phyloP scores from a whole-genome alignment of 2,113 vertebrate species.

The Chamaetylas fuelleborni region DNA sequence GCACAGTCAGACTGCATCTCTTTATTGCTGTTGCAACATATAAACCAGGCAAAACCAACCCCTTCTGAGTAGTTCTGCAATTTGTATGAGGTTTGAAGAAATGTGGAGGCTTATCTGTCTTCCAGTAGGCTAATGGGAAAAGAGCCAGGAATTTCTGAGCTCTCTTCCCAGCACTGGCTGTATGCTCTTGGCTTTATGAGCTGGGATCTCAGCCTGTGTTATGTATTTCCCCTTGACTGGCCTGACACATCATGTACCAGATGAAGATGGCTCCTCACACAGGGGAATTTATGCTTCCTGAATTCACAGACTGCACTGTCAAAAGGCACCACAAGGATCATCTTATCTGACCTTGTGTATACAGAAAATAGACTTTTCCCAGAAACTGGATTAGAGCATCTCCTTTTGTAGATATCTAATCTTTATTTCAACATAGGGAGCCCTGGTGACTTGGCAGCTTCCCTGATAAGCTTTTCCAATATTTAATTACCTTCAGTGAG shows the following conservation, averaged over 20 bases:
- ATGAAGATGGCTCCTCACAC: neutral
- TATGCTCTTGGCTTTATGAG: neutral
- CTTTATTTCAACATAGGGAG: slow-evolving; percentile 24
- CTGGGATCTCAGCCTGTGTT: neutral
- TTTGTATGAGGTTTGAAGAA: neutral
- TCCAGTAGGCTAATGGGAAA: slow-evolving; percentile 5
- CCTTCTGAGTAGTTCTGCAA: neutral
- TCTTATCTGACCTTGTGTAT: slow-evolving; percentile 18
- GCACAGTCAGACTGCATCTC: neutral
- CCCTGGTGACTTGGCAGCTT: neutral
- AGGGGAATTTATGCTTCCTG: slow-evolving; percentile 3
- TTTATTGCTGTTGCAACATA: neutral
- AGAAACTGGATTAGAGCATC: slow-evolving; percentile 12
- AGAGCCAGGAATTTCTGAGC: slow-evolving; percentile 41
- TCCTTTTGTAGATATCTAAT: slow-evolving; percentile 24
- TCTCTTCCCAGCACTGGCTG: neutral
- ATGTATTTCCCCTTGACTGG: neutral
- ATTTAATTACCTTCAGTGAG: slow-evolving; percentile 29
- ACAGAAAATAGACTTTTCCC: slow-evolving; percentile 14
- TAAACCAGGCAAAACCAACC: neutral
- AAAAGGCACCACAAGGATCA: neutral
- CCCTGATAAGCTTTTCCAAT: slow-evolving; percentile 36
- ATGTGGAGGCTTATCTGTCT: neutral
- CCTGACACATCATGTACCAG: neutral
- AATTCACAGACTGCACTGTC: neutral